phyloP scores from a whole-genome alignment of 1,140 invertebrate species.

The Meloidogyne chitwoodi region DNA sequence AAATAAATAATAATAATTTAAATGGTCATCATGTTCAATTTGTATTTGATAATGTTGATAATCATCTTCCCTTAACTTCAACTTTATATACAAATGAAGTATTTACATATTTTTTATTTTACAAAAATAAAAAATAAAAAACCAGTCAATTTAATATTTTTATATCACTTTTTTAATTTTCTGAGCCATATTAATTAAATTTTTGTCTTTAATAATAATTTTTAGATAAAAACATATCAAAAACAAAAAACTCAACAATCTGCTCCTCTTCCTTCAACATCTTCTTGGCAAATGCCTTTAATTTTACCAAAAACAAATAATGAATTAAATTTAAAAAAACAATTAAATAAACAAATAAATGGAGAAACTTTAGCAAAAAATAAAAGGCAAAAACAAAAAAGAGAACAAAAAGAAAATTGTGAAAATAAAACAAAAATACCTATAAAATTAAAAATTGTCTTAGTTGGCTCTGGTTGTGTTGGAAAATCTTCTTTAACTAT shows the following conservation, averaged over 20 bases:
- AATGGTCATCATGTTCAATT: not conserved
- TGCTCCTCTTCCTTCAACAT: not conserved
- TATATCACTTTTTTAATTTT: too few relatives aligned
- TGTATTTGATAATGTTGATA: not conserved
- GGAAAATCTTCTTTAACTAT: constrained; percentile 19
- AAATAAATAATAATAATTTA: not conserved
- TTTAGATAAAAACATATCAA: too few relatives aligned
- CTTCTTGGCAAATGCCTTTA: not conserved
- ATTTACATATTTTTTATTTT: too few relatives aligned
- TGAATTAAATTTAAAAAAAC: not conserved
- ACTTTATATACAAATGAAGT: not conserved
- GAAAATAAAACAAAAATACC: not conserved
- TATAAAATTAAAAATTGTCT: constrained; percentile 9
- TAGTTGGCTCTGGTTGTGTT: constrained; percentile 15
- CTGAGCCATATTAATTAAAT: too few relatives aligned
- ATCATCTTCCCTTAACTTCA: not conserved
- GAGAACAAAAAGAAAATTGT: not conserved
- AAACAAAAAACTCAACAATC: not conserved
- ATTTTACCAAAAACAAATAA: not conserved
- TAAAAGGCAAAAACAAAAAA: not conserved
- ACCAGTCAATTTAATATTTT: too few relatives aligned
- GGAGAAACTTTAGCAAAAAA: not conserved
- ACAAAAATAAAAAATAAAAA: too few relatives aligned
- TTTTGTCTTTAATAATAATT: too few relatives aligned
- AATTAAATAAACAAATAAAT: not conserved